Conservation (phyloP, 37 sponge, comb jelly and placozoan species). For the Oopsacas minuta region DNA sequence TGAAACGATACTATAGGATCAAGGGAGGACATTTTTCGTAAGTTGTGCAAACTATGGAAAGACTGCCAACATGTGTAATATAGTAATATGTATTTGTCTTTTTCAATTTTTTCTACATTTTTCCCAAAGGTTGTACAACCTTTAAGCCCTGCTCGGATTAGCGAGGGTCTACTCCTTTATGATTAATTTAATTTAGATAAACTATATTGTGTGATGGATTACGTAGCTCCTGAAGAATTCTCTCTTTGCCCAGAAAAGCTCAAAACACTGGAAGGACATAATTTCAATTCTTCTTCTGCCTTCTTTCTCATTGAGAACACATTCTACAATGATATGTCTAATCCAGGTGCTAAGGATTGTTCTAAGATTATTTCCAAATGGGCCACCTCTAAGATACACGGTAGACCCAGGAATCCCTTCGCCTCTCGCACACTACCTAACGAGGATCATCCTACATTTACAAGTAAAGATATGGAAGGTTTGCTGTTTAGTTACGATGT, state of each 20-base stretch:
- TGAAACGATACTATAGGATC: no score
- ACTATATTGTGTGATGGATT: neutral
- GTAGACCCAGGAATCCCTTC: neutral
- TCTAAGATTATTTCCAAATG: slow-evolving; percentile 8
- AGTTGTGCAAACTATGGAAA: no score
- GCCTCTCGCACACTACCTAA: slow-evolving; percentile 5
- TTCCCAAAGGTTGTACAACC: no score
- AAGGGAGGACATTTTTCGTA: no score
- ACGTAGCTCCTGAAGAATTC: slow-evolving; percentile 3
- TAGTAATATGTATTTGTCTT: no score
- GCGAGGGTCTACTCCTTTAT: neutral
- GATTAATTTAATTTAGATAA: neutral
- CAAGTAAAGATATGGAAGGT: slow-evolving; percentile 12
- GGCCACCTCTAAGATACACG: neutral
- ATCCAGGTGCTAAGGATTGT: slow-evolving; percentile 29
- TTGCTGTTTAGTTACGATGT: neutral
- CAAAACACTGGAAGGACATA: slow-evolving; percentile 2
- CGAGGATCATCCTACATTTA: neutral
- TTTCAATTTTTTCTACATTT: no score
- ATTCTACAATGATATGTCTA: slow-evolving; percentile 64
- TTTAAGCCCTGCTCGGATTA: neutral
- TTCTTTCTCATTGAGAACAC: slow-evolving; percentile 72
- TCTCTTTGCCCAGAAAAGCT: neutral
- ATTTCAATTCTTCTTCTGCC: slow-evolving; percentile 27
- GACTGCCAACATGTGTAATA: no score